Percentiles rank a stretch among this genome's conserved stretches.
Evolutionary conservation across 2,888 invertebrate genomes (phyloP).

Genomic region (Ferrisia virgata): DNA sequence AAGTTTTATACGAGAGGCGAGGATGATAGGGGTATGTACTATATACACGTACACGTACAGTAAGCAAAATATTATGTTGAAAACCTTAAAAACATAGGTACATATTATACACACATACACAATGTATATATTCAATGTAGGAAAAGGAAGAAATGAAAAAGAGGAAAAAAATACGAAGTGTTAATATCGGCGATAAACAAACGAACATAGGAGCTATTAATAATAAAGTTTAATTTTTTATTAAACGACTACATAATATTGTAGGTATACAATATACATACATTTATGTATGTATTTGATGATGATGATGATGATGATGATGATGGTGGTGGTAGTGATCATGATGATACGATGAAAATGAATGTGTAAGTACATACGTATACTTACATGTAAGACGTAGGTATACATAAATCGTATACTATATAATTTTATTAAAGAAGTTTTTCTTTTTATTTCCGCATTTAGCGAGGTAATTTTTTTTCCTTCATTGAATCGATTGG

Average conservation of each 20-base stretch:
- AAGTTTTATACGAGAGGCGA: too few relatives aligned
- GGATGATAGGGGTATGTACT: too few relatives aligned
- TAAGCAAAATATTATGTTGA: too few relatives aligned
- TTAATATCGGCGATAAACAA: neutral
- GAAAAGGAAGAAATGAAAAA: neutral
- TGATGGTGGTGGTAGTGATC: neutral
- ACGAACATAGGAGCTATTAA: neutral
- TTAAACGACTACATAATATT: neutral
- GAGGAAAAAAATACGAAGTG: neutral
- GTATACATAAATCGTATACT: neutral
- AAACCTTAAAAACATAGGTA: neutral
- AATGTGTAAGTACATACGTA: neutral
- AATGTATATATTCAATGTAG: neutral
- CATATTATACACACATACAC: too few relatives aligned
- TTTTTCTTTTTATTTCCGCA: neutral
- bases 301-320: neutral
- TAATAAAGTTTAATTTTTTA: neutral
- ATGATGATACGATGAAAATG: neutral
- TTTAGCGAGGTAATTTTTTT: neutral
- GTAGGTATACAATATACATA: too few relatives aligned
- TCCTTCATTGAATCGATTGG: neutral
- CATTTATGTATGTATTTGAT: too few relatives aligned
- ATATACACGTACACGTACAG: too few relatives aligned
- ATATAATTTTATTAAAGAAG: neutral
- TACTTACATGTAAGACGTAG: neutral